Evolutionary conservation across 1,140 invertebrate genomes (phyloP).

Genomic region (Plectus sambesii): DNA sequence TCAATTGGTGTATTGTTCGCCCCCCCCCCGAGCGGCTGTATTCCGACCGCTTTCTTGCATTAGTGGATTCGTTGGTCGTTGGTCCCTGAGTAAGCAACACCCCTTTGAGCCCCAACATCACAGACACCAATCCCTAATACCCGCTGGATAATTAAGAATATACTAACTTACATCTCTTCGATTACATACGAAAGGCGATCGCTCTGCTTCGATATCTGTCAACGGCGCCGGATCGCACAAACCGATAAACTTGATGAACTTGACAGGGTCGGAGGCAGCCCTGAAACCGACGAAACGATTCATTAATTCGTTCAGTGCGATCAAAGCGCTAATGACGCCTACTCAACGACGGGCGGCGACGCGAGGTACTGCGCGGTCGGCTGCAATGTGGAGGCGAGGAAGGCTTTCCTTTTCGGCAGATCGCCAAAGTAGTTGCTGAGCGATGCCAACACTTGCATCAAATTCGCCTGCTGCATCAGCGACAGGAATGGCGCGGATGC

Average conservation of each 20-base stretch:
- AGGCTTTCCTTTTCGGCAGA: conserved; percentile 18
- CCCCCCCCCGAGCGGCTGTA: conserved; percentile 8
- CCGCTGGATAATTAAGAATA: too few relatives aligned
- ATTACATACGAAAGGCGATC: too few relatives aligned
- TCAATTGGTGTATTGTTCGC: conserved; percentile 16
- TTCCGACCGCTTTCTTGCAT: too few relatives aligned
- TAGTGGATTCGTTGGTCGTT: conserved; percentile 19
- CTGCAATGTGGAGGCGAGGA: conserved; percentile 24
- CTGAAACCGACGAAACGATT: conserved; percentile 11
- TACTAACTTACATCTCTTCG: too few relatives aligned
- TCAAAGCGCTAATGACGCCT: not conserved
- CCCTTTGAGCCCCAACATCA: too few relatives aligned
- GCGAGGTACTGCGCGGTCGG: conserved; percentile 23
- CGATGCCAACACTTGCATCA: conserved; percentile 34
- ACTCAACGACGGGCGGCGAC: conserved; percentile 11
- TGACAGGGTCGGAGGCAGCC: conserved; percentile 5
- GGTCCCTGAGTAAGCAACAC: not conserved
- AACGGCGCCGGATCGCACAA: too few relatives aligned
- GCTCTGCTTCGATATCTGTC: too few relatives aligned
- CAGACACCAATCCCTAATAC: too few relatives aligned
- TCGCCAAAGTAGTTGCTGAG: conserved; percentile 27
- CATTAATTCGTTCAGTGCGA: conserved; percentile 2
- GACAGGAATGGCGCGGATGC: conserved; percentile 21
- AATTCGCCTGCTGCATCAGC: conserved; percentile 33
- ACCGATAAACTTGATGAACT: conserved; percentile 30